Base-by-base conservation (phyloP, 1,140 invertebrate genomes). In the Coenobita brevimanus region DNA sequence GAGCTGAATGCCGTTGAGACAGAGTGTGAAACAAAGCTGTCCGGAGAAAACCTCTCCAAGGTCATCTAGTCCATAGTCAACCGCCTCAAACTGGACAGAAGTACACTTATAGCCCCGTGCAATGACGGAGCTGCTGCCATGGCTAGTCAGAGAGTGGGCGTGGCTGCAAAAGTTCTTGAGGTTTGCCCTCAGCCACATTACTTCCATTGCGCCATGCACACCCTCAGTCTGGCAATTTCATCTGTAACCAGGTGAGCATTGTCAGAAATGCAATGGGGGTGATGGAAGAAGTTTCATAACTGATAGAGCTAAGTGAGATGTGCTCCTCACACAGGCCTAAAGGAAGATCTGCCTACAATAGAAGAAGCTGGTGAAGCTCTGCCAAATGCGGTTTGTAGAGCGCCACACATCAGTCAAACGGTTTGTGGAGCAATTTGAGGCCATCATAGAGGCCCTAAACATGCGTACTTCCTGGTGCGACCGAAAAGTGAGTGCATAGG, bases 191-290 rank as follows among this genome's bases (percentile, higher is more conserved):
- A 36, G 10, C 30, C 75, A 8, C 75, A 78, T 38, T 78, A 78
- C 75, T 64, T 8, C 75, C 75, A 78, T 38, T 78, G 75, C 27
- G 75, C 75, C 1, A 78, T 78, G 75, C 75, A 78, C 75, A 38
- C 30, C 27, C 75, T 78, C 3, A 78, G 43, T 38, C 75, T 78
- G 30, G 75, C 75, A 13, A 15, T 38, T 13, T 78, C 75, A 8
- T 36, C 13, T 27, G 43, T 78, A 38, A 64, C 10, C 10, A 27
- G 4, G 75, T 78, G 8, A n/a, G 13, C 54, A 13, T 10, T n/a
- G 54, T 10, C n/a, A 57, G n/a, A 57, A 57, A 57, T 57, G 54
- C 54, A 57, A 57, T n/a, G n/a, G 54, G 54, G 54, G n/a, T n/a
- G n/a, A 57, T 10, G 13, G n/a, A 57, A 57, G 10, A 57, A 57